Conservation (phyloP, 2,888 invertebrate genomes). For the Lobophora halterata region DNA sequence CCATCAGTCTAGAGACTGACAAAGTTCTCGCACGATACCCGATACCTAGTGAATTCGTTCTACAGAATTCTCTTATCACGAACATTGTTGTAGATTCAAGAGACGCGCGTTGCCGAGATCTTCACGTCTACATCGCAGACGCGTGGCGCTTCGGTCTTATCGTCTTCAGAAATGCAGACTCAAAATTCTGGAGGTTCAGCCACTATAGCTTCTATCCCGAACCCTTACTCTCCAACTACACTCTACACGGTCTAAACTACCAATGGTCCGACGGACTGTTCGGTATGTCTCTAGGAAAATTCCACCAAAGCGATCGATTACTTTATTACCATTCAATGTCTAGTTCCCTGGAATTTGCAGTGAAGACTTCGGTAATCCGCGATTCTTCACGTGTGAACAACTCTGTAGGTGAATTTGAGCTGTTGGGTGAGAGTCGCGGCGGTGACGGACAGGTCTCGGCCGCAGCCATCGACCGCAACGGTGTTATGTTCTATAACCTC, state of each 20-base stretch:
- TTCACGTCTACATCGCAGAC: conserved; percentile 85
- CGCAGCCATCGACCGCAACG: conserved; percentile 86
- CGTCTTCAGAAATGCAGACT: conserved; percentile 81
- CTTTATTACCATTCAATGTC: conserved; percentile 92
- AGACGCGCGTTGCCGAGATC: conserved; percentile 81
- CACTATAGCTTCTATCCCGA: conserved; percentile 87
- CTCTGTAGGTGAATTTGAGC: conserved; percentile 62
- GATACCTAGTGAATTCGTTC: conserved; percentile 84
- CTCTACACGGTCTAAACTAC: conserved; percentile 87
- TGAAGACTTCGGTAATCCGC: conserved; percentile 85
- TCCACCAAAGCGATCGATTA: conserved; percentile 79
- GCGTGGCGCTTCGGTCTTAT: conserved; percentile 84
- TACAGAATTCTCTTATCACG: conserved; percentile 85
- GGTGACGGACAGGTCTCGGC: conserved; percentile 86
- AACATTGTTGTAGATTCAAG: conserved; percentile 85
- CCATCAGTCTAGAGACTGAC: conserved; percentile 87
- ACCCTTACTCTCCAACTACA: conserved; percentile 87
- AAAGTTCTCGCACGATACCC: conserved; percentile 82
- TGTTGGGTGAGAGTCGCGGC: conserved; percentile 79
- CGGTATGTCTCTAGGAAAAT: conserved; percentile 85
- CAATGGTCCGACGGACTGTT: conserved; percentile 92
- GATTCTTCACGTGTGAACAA: conserved; percentile 77
- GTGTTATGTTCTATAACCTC: conserved; percentile 90
- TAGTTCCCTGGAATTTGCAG: conserved; percentile 88
- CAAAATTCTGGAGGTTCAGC: conserved; percentile 83